A percentile compares a stretch with the other conserved stretches of the same genome.
These are phyloP conservation scores for Trichogramma pretiosum DNA, from an alignment of 1,140 invertebrate species.

Conservation along the genomic window DNA sequence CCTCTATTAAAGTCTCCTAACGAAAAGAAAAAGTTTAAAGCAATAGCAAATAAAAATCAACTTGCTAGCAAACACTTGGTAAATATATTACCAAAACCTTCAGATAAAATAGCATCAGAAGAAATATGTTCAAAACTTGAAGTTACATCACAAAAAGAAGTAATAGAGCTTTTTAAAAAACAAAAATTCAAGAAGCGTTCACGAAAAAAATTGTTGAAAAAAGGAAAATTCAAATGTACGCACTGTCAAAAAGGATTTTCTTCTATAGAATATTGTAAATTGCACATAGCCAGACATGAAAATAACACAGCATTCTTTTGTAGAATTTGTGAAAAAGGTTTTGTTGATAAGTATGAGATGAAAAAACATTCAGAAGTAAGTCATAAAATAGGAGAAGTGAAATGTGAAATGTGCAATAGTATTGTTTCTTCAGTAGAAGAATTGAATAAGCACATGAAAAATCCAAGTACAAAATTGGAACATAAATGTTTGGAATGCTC, in stretches of 20 bases:
- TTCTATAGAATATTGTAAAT: conserved; percentile 32
- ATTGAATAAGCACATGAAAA: conserved; percentile 19
- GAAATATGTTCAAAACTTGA: too few species aligned
- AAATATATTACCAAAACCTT: conserved; percentile 1
- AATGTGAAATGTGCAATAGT: conserved; percentile 23
- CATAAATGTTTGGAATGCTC: conserved; percentile 24
- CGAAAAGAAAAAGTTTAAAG: not conserved
- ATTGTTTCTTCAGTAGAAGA: conserved; percentile 15
- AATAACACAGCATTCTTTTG: conserved; percentile 32
- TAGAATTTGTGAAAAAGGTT: conserved; percentile 29
- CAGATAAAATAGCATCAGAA: too few species aligned
- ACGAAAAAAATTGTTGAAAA: conserved; percentile 19
- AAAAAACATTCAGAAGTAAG: conserved; percentile 31
- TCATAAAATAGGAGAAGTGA: conserved; percentile 24
- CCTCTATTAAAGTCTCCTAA: not conserved
- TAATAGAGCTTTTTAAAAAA: too few species aligned
- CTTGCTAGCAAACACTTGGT: not conserved
- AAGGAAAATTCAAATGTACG: conserved; percentile 28
- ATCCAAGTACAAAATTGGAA: conserved; percentile 3
- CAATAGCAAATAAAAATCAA: not conserved
- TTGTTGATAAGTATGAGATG: conserved; percentile 30
- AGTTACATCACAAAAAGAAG: too few species aligned
- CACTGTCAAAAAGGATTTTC: conserved; percentile 36
- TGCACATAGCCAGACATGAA: conserved; percentile 35
- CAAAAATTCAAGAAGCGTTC: not conserved